Evolutionary conservation across 2,113 vertebrate genomes (phyloP), one percentile per base, ranked within the genome.

Genomic region (Girardinichthys multiradiatus): DNA sequence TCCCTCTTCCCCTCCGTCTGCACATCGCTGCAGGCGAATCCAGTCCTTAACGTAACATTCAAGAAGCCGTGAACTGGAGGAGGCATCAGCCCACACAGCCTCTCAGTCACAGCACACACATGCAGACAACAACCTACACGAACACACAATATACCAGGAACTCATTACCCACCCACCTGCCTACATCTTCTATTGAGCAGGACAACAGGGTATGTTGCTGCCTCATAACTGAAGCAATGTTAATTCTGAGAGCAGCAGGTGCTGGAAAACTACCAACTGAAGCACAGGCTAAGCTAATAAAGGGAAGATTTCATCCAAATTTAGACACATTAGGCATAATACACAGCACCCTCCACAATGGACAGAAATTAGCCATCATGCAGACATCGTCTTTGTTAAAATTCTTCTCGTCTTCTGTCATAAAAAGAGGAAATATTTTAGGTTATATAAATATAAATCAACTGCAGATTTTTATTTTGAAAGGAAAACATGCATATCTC

Each of bases 161-260:
- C 87, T 89, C 79, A 92, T 92, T 88, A 88, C 84, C 84, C 88
- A 82, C 84, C 87, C 84, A 88, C 90, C 81, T 63, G 48, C 71
- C 71, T 57, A 85, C 84, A 83, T 70, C 76, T 78, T 90, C 85
- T 80, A 81, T 80, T 74, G 74, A 85, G 83, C 76, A 86, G 80
- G 68, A 82, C 86, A 60, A 64, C 26, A 70, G 82, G 76, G 64
- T 79, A 84, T 65, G 76, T 80, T 89, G 83, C 79, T 87, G 84
- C 79, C 75, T 78, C 77, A 89, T 65, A 86, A 86, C 73, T 87
- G 88, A 88, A 87, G 82, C 88, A 79, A 82, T 86, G 83, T 71
- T 63, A 39, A 74, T 58, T 77, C 73, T 77, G 63, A 72, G 84
- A 83, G 74, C 84, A 77, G 72, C 69, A 64, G 60, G 69, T 81